Evolutionary conservation across 23 tunicate species (phyloP).

Genomic region (Pegea sp.): DNA sequence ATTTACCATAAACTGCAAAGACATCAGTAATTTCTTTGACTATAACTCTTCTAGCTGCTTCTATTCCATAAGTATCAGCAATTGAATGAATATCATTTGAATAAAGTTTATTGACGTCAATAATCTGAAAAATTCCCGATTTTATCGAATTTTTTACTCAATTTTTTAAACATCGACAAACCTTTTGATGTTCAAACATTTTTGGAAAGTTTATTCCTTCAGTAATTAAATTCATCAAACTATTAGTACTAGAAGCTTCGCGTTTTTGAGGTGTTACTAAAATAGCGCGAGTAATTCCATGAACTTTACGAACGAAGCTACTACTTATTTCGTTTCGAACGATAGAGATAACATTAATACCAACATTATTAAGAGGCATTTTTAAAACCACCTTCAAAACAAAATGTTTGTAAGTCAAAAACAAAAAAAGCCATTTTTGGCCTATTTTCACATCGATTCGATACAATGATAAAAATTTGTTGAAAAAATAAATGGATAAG

Average conservation of each 20-base stretch:
- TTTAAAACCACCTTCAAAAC: constrained; percentile 19
- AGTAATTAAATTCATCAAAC: constrained; percentile 14
- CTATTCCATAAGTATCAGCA: constrained; percentile 55
- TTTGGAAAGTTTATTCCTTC: constrained; percentile 80
- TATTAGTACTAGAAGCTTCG: constrained; percentile 3
- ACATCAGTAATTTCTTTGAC: constrained; percentile 77
- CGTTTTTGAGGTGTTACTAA: constrained; percentile 15
- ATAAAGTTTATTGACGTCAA: constrained; percentile 40
- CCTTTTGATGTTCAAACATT: constrained; percentile 57
- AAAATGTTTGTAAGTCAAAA: background rate
- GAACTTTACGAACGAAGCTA: constrained; percentile 19
- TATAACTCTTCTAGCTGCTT: constrained; percentile 74
- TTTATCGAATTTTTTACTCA: background rate
- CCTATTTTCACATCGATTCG: background rate
- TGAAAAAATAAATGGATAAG: no score
- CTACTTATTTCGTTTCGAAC: constrained; percentile 12
- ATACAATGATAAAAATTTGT: no score
- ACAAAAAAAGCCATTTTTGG: background rate
- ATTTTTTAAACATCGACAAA: constrained; percentile 11
- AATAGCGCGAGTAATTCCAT: constrained; percentile 28
- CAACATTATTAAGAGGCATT: constrained; percentile 53
- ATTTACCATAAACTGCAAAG: constrained; percentile 78
- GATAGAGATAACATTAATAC: constrained; percentile 29
- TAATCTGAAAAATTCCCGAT: constrained; percentile 19
- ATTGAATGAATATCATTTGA: constrained; percentile 73